These are phyloP conservation scores for Leptodactylus fuscus DNA, from an alignment of 2,113 vertebrate genomes.

Conservation along the genomic window DNA sequence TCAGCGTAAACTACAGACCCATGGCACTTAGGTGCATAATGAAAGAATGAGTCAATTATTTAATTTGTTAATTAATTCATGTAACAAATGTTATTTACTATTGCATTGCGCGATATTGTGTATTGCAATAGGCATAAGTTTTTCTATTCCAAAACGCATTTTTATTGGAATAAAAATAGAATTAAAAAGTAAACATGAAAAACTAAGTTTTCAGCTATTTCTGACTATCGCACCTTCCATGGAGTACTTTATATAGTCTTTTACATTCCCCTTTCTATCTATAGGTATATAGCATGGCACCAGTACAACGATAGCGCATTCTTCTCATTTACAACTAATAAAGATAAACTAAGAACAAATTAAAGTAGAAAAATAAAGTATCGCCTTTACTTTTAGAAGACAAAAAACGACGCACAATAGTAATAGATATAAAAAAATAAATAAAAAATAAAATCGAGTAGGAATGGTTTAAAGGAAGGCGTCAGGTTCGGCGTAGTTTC, in stretches of 20 bases:
- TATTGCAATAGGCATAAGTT: neutral
- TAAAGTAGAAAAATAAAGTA: no score
- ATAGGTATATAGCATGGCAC: no score
- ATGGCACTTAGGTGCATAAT: neutral
- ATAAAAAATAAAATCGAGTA: neutral
- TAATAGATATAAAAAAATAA: neutral
- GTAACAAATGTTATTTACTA: neutral
- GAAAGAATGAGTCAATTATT: neutral
- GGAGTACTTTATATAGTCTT: no score
- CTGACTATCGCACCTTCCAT: neutral
- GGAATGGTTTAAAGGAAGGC: neutral
- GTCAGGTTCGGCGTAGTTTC: neutral
- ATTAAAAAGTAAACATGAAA: neutral
- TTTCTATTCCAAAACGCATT: neutral
- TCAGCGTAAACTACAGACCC: neutral
- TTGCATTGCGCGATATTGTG: neutral
- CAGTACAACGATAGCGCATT: no score
- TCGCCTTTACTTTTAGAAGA: no score
- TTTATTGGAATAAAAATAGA: no score
- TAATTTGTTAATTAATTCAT: neutral
- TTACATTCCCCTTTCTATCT: no score
- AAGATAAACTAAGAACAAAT: no score
- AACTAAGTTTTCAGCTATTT: neutral
- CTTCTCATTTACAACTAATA: no score
- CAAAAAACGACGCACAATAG: no score